Conservation (phyloP, 2,888 invertebrate species). For the Parnassius smintheus region DNA sequence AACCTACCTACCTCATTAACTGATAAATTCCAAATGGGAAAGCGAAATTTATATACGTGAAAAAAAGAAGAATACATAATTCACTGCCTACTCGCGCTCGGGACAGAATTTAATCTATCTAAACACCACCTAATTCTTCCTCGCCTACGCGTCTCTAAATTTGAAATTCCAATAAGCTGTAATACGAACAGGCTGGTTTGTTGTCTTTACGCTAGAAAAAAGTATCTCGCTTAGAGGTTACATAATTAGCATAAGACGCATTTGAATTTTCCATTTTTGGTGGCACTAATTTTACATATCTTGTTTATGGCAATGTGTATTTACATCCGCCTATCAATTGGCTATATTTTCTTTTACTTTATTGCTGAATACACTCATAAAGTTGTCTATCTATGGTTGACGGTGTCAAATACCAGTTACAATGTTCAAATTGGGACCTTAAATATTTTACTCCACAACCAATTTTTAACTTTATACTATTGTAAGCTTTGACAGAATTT, state of each 20-base stretch:
- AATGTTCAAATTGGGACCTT: constrained; percentile 41
- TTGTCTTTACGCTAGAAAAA: constrained; percentile 39
- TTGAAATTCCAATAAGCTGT: constrained; percentile 53
- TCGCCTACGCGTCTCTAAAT: constrained; percentile 70
- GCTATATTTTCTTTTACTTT: constrained; percentile 62
- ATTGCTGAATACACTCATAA: constrained; percentile 59
- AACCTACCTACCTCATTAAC: constrained; percentile 57
- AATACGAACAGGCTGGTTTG: constrained; percentile 54
- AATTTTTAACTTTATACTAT: constrained; percentile 1
- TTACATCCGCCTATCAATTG: constrained; percentile 49
- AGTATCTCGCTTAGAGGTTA: constrained; percentile 44
- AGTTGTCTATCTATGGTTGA: constrained; percentile 50
- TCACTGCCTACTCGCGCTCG: constrained; percentile 65
- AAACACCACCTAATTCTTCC: constrained; percentile 61
- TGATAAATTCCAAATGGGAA: constrained; percentile 54
- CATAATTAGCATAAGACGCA: constrained; percentile 68
- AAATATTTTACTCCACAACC: constrained; percentile 1
- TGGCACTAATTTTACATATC: constrained; percentile 59
- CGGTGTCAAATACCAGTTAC: constrained; percentile 52
- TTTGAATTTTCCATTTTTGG: constrained; percentile 63
- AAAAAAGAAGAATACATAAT: constrained; percentile 58
- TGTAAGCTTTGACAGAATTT: background rate
- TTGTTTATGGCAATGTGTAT: constrained; percentile 63
- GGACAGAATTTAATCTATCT: constrained; percentile 70
- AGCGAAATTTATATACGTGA: constrained; percentile 53